These are phyloP conservation scores for Zeus faber DNA, from an alignment of 2,113 vertebrate genomes.

Conservation along the genomic window DNA sequence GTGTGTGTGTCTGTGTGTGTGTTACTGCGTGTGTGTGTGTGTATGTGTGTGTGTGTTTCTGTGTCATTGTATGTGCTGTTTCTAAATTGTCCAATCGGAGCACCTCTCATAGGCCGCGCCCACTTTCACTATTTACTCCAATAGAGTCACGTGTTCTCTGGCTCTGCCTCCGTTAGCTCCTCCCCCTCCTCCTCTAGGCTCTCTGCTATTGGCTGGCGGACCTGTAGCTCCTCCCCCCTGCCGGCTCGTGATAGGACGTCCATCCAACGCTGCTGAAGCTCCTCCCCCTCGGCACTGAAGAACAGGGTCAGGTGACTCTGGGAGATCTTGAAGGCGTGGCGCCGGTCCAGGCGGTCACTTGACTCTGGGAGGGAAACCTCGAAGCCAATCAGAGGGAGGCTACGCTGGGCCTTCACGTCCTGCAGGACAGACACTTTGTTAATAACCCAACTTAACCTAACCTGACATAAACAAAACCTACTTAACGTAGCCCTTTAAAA, in stretches of 20 bases:
- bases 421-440: constrained; percentile 31
- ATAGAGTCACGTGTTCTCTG: constrained; percentile 71
- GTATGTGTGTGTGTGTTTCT: constrained; percentile 4
- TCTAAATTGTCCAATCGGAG: constrained; percentile 20
- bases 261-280: constrained; percentile 85
- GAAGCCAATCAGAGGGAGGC: constrained; percentile 87
- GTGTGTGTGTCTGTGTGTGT: constrained; percentile 1
- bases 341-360: constrained; percentile 83
- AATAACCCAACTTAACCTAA: not conserved
- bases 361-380: constrained; percentile 83
- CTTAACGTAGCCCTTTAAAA: not conserved
- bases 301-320: constrained; percentile 89
- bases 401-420: constrained; percentile 91
- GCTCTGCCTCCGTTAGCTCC: constrained; percentile 50
- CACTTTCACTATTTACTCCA: constrained; percentile 3
- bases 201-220: constrained; percentile 74
- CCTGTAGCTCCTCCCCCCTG: constrained; percentile 78
- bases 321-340: constrained; percentile 86
- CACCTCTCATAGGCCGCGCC: not conserved
- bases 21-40: not conserved
- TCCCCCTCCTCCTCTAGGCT: constrained; percentile 76
- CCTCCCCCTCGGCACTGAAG: constrained; percentile 88
- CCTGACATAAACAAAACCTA: not conserved
- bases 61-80: constrained; percentile 23
- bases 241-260: constrained; percentile 81